Conservation (phyloP, 2,888 invertebrate genomes). For the Parthenolecanium corni region DNA sequence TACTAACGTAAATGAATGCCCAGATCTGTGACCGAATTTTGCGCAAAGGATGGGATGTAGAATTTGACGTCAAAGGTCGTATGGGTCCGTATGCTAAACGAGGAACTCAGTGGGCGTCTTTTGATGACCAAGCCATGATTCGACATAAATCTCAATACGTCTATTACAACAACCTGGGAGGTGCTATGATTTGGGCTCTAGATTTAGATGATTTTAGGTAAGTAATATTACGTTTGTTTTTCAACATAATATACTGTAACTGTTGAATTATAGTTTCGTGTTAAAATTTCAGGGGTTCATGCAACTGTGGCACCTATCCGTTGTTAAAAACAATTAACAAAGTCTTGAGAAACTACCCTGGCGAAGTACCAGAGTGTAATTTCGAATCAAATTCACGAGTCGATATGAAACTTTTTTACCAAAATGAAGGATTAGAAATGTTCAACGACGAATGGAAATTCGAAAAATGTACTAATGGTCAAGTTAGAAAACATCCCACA, state of each 20-base stretch:
- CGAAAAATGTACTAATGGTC: constrained; percentile 26
- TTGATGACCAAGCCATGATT: constrained; percentile 76
- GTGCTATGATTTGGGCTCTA: constrained; percentile 81
- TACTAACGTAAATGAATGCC: constrained; percentile 30
- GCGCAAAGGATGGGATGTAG: constrained; percentile 62
- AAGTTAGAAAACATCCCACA: constrained; percentile 41
- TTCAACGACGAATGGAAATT: constrained; percentile 7
- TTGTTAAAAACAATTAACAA: constrained; percentile 67
- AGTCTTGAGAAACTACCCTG: constrained; percentile 56
- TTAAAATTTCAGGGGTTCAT: constrained; percentile 52
- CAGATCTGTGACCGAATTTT: constrained; percentile 71
- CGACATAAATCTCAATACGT: constrained; percentile 72
- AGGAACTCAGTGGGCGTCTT: constrained; percentile 85
- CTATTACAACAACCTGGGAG: constrained; percentile 64
- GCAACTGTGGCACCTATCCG: constrained; percentile 71
- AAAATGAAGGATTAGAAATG: constrained; percentile 19
- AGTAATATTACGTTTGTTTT: neutral
- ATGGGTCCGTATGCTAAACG: constrained; percentile 79
- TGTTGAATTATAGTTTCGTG: too few species aligned
- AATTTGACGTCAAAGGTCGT: constrained; percentile 62
- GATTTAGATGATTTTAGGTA: constrained; percentile 71
- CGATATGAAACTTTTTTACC: constrained; percentile 17
- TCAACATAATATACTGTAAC: neutral
- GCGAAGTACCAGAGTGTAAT: constrained; percentile 52
- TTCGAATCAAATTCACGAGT: constrained; percentile 36